A percentile compares a stretch with the other conserved stretches of the same genome.
phyloP scores from a whole-genome alignment of 2,888 invertebrate species.

The Dryococelus australis region DNA sequence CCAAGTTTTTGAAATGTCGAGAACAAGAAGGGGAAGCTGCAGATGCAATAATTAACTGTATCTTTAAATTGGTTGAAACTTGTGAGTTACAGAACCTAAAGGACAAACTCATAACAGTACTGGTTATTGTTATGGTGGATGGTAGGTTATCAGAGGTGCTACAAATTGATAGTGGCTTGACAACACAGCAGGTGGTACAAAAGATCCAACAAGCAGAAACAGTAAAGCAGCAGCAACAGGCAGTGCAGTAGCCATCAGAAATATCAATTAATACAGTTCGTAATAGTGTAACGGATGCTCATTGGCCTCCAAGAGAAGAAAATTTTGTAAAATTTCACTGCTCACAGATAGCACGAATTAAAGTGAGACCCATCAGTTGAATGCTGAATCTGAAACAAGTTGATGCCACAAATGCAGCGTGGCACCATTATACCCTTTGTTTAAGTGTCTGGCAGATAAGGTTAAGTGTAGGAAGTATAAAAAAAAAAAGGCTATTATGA shows the following conservation, averaged over 20 bases:
- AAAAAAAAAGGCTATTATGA: not conserved
- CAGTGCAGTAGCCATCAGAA: too few relatives aligned
- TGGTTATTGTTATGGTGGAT: not conserved
- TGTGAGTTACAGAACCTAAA: too few relatives aligned
- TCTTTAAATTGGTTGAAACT: not conserved
- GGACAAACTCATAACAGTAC: not conserved
- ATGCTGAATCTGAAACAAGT: not conserved
- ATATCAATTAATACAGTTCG: not conserved
- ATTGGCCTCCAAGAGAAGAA: not conserved
- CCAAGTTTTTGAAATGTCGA: too few relatives aligned
- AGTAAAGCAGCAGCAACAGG: too few relatives aligned
- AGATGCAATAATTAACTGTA: not conserved
- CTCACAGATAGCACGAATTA: not conserved
- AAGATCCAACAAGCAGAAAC: not conserved
- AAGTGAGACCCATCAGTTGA: not conserved
- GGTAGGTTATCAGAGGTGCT: too few relatives aligned
- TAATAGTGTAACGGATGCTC: not conserved
- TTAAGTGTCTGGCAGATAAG: not conserved
- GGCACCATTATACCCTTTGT: not conserved
- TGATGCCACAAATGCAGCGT: not conserved
- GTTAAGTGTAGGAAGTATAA: not conserved
- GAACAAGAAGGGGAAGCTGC: not conserved
- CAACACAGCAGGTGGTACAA: not conserved
- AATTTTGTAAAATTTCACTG: too few relatives aligned
- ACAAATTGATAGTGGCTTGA: too few relatives aligned